Conservation (phyloP, 2,888 invertebrate species). For the Apamea sordens region DNA sequence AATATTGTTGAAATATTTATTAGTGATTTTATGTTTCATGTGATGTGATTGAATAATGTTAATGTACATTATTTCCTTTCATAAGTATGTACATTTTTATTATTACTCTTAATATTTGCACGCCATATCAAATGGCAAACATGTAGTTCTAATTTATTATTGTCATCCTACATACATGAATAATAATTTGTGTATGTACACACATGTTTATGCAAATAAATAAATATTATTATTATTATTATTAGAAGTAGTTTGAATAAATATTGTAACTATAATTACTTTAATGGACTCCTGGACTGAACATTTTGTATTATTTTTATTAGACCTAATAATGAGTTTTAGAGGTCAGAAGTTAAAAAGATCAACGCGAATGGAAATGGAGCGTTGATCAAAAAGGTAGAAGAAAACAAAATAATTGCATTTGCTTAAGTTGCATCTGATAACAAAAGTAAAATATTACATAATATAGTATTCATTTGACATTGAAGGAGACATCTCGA, state of each 20-base stretch:
- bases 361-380: conserved; percentile 2
- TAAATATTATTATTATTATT: no score
- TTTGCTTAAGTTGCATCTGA: conserved; percentile 18
- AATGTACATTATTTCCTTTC: no score
- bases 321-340: neutral
- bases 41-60: no score
- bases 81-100: no score
- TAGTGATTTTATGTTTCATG: no score
- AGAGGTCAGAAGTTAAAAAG: conserved; percentile 24
- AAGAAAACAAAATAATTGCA: conserved; percentile 11
- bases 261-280: conserved; percentile 42
- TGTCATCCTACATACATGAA: no score
- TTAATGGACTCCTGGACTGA: conserved; percentile 12
- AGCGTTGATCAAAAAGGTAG: conserved; percentile 2
- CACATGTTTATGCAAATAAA: no score
- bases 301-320: conserved; percentile 14
- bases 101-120: no score
- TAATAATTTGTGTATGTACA: no score
- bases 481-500: conserved; percentile 55
- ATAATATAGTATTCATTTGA: conserved; percentile 27
- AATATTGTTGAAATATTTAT: no score
- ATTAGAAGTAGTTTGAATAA: conserved; percentile 44
- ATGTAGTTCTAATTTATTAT: no score
- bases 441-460: conserved; percentile 27
- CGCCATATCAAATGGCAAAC: no score